Evolutionary conservation across 2,888 invertebrate species (phyloP).

Genomic region (Nemotelus nigrinus): DNA sequence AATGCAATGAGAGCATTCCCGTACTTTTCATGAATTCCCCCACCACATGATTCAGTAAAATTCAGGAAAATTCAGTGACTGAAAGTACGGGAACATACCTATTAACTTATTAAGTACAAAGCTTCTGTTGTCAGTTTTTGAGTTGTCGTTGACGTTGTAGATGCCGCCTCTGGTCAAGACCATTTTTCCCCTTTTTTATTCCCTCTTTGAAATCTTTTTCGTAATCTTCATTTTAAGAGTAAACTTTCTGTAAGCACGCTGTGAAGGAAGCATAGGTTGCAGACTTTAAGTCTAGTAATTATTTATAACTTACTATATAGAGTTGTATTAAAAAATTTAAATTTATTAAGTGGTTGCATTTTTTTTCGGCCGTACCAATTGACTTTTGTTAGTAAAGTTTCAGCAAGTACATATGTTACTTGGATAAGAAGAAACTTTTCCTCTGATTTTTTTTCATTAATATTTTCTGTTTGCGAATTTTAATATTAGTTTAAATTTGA

Average conservation of each 20-base stretch:
- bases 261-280: background rate
- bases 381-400: constrained; percentile 7
- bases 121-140: background rate
- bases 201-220: constrained; percentile 14
- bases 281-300: background rate
- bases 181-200: constrained; percentile 11
- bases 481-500: constrained; percentile 13
- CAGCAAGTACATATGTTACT: background rate
- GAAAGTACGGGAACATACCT: no score
- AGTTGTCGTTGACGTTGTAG: constrained; percentile 13
- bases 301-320: constrained; percentile 11
- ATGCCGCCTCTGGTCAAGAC: constrained; percentile 19
- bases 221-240: no score
- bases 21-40: no score
- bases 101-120: no score
- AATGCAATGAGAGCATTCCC: no score
- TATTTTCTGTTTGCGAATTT: background rate
- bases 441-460: constrained; percentile 14
- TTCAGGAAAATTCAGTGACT: no score
- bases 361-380: constrained; percentile 11
- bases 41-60: no score
- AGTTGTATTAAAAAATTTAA: constrained; percentile 7
- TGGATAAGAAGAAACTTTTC: constrained; percentile 4
- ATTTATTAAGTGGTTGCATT: constrained; percentile 6
- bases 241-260: background rate